Base-by-base conservation (phyloP, 2,888 invertebrate genomes). In the Neoitamus cyanurus region DNA sequence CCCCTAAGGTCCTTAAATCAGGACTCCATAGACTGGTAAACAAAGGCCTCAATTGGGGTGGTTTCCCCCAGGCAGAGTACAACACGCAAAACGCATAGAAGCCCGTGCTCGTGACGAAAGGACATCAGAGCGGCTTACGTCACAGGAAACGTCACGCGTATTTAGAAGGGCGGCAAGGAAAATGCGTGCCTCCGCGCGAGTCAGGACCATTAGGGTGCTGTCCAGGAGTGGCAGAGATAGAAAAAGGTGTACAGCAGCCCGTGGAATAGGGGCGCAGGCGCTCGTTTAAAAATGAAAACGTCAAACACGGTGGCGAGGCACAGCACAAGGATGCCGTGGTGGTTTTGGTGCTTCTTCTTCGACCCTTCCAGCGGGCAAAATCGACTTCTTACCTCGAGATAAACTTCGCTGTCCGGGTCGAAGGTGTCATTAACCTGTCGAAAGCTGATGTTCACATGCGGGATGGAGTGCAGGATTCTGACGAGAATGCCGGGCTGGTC, bases 361-460 rank as follows among this genome's bases (percentile, higher is more conserved):
- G 30, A 84, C 25, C 34, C 46, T 15, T 68, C 31, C 46, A 84
- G 83, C 83, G 84, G 31, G 42, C 7, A 9, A 36, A 75, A 37
- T 28, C 25, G 83, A 77, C 37, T 87, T 89, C 93, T 92, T 91
- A 97, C 97, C 95, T 98, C 97, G 88, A 97, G 93, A 92, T 98
- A 98, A 89, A 96, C 94, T 89, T 96, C 95, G 89, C 96, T 97
- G 90, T 95, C 94, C 85, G 97, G 97, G 91, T 97, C 95, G 92
- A 98, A 98, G 88, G 97, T 97, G 90, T 95, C 96, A 92, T 98
- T 97, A 92, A 97, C 97, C 89, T 94, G 94, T 90, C 96, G 96
- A 90, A 97, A 94, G 89, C 96, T 95, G 90, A 97, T 96, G 92
- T 98, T 97, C 92, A 97, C 94, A 92, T 98, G 98, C 88, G 98